phyloP scores from a whole-genome alignment of 2,113 vertebrate species.

The Bettongia penicillata region DNA sequence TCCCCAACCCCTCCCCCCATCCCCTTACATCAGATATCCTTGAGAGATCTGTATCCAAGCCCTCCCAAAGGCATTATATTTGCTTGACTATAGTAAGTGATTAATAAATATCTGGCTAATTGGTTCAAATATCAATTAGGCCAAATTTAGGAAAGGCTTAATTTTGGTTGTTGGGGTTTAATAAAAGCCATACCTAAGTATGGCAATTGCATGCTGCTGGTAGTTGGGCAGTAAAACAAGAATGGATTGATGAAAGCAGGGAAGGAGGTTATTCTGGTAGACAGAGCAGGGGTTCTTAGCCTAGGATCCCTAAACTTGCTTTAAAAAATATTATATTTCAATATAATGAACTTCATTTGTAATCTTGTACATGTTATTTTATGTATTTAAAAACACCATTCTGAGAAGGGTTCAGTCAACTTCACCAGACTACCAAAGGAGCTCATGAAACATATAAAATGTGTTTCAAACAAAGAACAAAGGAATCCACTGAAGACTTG shows the following conservation, averaged over 20 bases:
- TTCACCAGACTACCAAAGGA: not conserved
- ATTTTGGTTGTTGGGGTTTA: not conserved
- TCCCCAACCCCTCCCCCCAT: not conserved
- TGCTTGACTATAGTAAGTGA: not conserved
- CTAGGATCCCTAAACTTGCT: not conserved
- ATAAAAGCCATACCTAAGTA: not conserved
- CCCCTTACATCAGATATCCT: not conserved
- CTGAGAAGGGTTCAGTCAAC: no score
- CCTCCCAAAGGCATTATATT: not conserved
- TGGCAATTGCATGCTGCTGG: not conserved
- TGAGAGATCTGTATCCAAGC: not conserved
- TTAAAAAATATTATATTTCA: not conserved
- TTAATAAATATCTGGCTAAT: not conserved
- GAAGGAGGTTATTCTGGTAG: not conserved
- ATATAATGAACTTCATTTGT: not conserved
- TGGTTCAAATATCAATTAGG: not conserved
- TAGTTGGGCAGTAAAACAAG: not conserved
- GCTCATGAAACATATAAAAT: not conserved
- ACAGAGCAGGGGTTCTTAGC: not conserved
- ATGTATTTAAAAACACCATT: not conserved
- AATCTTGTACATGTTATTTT: not conserved
- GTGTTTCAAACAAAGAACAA: not conserved
- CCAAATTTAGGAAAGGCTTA: not conserved
- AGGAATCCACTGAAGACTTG: not conserved
- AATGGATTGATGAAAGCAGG: not conserved